A percentile compares a stretch with the other conserved stretches of the same genome.
Evolutionary conservation across 2,888 invertebrate genomes (phyloP).

Genomic region (Arctia plantaginis): DNA sequence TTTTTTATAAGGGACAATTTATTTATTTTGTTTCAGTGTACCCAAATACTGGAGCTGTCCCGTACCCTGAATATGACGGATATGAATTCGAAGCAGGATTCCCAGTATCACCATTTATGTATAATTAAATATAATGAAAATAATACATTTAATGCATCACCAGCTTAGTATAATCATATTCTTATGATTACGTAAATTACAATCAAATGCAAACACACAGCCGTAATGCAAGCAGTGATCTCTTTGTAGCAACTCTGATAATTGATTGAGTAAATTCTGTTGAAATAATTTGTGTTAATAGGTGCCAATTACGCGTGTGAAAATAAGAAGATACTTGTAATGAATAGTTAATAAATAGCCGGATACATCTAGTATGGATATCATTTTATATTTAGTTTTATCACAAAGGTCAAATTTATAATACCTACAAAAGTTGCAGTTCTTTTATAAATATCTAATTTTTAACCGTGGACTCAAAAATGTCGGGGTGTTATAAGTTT

Average conservation of each 20-base stretch:
- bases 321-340: neutral
- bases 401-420: neutral
- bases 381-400: neutral
- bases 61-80: conserved; percentile 73
- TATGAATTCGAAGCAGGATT: conserved; percentile 69
- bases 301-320: neutral
- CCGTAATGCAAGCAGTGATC: neutral
- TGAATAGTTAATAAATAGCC: neutral
- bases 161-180: neutral
- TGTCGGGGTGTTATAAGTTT: no score
- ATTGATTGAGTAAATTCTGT: neutral
- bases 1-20: neutral
- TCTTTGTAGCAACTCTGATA: neutral
- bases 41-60: conserved; percentile 63
- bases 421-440: neutral
- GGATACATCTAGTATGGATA: neutral
- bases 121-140: neutral
- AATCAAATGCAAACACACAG: neutral
- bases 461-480: no score
- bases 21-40: conserved; percentile 65
- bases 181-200: neutral
- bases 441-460: neutral
- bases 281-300: neutral
- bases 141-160: neutral
- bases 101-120: conserved; percentile 41